Evolutionary conservation across 2,797 vertebrate genomes (phyloP).

Genomic region (Pogonophryne albipinna): DNA sequence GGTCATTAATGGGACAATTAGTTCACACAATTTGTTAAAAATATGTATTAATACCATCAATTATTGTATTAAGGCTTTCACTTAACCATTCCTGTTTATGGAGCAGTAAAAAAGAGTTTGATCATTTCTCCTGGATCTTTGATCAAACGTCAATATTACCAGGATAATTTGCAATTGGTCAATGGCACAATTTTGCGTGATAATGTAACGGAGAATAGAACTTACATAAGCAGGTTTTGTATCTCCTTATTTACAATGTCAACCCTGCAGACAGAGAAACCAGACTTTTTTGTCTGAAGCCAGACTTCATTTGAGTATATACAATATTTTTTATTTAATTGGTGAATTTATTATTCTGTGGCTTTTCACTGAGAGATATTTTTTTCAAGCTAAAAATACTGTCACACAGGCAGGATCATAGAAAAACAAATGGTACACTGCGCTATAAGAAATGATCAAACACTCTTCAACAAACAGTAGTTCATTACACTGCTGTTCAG

Average conservation of each 20-base stretch:
- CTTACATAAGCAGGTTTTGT: conserved; percentile 20
- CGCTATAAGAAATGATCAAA: conserved; percentile 33
- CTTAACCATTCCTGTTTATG: not conserved
- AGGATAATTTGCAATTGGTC: not conserved
- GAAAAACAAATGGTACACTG: conserved; percentile 27
- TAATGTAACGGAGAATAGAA: not conserved
- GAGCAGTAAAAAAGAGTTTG: too few relatives aligned
- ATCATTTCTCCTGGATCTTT: not conserved
- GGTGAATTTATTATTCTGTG: conserved; percentile 8
- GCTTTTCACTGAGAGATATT: conserved; percentile 26
- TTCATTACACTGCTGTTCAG: conserved; percentile 50
- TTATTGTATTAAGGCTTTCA: not conserved
- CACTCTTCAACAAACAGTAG: conserved; percentile 51
- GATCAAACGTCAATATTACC: not conserved
- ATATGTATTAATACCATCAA: not conserved
- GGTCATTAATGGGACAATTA: not conserved
- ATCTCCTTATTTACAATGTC: conserved; percentile 12
- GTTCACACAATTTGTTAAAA: not conserved
- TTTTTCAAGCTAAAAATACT: conserved; percentile 32
- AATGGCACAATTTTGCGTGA: not conserved
- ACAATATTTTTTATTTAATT: not conserved
- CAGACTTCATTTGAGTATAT: not conserved
- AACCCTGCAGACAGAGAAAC: not conserved
- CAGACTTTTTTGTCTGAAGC: not conserved
- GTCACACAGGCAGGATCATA: conserved; percentile 16